A percentile compares a stretch with the other conserved stretches of the same genome.
These are phyloP conservation scores for Neostethus bicornis DNA, from an alignment of 2,797 vertebrate genomes.

Conservation along the genomic window DNA sequence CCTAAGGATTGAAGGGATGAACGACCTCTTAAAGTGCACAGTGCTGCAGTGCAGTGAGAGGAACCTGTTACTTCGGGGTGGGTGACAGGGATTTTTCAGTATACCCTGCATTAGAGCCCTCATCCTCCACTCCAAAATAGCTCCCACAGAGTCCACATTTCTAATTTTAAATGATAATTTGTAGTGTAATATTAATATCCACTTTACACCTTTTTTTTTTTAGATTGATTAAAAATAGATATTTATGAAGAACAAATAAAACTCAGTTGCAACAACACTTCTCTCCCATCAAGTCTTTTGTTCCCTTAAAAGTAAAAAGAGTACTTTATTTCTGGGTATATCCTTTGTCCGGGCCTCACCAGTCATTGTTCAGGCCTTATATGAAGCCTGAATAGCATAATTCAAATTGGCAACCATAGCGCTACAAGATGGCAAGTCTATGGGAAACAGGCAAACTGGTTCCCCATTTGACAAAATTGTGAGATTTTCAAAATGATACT, in stretches of 20 bases:
- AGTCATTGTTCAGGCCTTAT: background rate
- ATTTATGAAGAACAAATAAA: background rate
- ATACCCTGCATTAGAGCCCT: no score
- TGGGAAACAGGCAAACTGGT: background rate
- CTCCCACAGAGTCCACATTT: no score
- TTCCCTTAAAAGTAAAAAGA: background rate
- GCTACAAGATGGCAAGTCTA: background rate
- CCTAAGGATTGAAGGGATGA: no score
- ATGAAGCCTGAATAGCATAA: background rate
- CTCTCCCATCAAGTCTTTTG: background rate
- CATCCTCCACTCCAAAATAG: no score
- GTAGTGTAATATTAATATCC: no score
- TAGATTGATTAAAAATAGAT: no score
- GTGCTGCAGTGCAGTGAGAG: no score
- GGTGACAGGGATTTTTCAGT: no score
- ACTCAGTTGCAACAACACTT: background rate
- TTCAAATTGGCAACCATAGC: background rate
- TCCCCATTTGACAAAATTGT: conserved; percentile 8
- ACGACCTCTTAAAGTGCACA: no score
- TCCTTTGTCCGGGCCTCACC: background rate
- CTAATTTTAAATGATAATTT: no score
- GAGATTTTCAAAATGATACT: conserved; percentile 15
- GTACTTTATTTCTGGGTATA: background rate
- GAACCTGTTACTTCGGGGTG: no score
- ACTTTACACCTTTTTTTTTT: no score